phyloP scores from a whole-genome alignment of 30 jellyfish, hydroid and myxozoan species.

The Morbakka virulenta region DNA sequence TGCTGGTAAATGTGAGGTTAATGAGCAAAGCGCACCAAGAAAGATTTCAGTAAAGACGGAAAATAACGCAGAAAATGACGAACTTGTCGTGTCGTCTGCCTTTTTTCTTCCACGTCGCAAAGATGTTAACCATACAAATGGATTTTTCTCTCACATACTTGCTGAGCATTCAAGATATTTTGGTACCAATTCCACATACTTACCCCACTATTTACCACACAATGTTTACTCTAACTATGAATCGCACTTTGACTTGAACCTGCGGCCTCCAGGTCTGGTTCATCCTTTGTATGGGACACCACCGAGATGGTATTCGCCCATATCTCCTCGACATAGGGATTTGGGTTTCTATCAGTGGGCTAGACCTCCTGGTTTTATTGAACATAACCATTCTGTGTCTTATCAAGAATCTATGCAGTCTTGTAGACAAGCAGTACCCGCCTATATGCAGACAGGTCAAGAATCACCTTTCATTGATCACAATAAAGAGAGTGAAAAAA shows the following conservation, averaged over 20 bases:
- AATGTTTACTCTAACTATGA: slow-evolving; percentile 1
- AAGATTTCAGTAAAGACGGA: background rate
- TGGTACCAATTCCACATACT: background rate
- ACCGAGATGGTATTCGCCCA: background rate
- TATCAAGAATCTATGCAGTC: background rate
- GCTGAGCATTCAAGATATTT: slow-evolving; percentile 46
- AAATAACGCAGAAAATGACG: background rate
- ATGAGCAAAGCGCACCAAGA: background rate
- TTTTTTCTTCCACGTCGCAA: background rate
- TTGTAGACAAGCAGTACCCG: background rate
- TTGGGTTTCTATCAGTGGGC: slow-evolving; percentile 1
- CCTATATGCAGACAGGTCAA: background rate
- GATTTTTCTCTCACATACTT: slow-evolving; percentile 51
- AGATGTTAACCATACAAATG: slow-evolving; percentile 14
- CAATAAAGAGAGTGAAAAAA: background rate
- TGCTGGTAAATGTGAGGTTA: background rate
- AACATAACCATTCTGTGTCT: background rate
- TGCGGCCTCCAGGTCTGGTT: background rate
- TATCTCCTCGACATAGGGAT: background rate
- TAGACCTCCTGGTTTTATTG: background rate
- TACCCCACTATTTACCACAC: background rate
- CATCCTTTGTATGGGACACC: background rate
- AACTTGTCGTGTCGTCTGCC: background rate
- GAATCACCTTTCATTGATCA: background rate
- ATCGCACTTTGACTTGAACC: background rate